These are phyloP conservation scores for Halyomorpha halys DNA, from an alignment of 1,140 invertebrate genomes.

Conservation along the genomic window DNA sequence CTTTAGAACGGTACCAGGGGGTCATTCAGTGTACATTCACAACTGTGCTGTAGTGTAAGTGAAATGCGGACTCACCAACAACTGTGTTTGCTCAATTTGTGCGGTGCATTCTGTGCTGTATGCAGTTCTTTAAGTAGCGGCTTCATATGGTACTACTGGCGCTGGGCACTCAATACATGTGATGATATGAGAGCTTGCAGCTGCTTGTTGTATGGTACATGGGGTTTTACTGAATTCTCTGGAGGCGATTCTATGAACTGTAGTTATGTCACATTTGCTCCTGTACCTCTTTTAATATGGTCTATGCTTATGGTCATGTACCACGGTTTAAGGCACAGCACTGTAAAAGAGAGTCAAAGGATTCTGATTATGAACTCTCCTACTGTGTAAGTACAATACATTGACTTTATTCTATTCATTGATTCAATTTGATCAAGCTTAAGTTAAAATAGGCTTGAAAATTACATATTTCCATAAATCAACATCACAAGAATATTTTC, in stretches of 20 bases:
- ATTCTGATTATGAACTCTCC: conserved; percentile 4
- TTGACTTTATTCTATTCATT: no score
- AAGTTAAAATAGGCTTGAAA: no score
- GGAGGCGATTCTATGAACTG: conserved; percentile 54
- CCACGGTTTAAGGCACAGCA: conserved; percentile 36
- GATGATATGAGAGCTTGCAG: conserved; percentile 50
- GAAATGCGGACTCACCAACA: conserved; percentile 6
- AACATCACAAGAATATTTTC: no score
- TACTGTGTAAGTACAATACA: neutral
- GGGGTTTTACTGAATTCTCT: conserved; percentile 47
- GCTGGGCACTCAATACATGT: conserved; percentile 49
- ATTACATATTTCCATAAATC: no score
- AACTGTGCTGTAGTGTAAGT: neutral
- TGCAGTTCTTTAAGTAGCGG: conserved; percentile 14
- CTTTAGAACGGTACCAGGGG: neutral
- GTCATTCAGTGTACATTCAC: no score
- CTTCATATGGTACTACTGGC: conserved; percentile 52
- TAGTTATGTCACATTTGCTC: conserved; percentile 47
- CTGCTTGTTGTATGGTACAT: conserved; percentile 49
- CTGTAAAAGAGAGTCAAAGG: conserved; percentile 18
- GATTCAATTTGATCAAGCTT: no score
- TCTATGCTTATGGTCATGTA: conserved; percentile 47
- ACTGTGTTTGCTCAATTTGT: conserved; percentile 18
- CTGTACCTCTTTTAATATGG: conserved; percentile 44
- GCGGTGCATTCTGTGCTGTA: neutral